phyloP scores from a whole-genome alignment of 2,888 invertebrate genomes.

The Netelia inedita region DNA sequence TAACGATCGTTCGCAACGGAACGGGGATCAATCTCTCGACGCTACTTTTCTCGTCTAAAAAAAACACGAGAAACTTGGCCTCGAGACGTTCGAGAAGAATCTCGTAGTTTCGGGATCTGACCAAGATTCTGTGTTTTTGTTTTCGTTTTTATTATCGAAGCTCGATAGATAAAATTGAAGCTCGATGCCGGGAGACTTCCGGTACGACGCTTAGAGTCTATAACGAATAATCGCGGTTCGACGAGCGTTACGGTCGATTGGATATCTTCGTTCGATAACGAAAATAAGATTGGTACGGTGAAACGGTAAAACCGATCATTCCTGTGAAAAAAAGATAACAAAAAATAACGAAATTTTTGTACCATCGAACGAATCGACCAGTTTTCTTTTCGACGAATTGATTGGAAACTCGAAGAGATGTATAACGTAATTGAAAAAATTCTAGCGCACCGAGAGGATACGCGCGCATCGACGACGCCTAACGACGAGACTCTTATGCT shows the following conservation, averaged over 20 bases:
- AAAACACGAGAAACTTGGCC: slow-evolving; percentile 21
- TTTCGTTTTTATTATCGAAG: background rate
- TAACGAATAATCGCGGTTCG: background rate
- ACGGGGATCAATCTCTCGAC: slow-evolving; percentile 44
- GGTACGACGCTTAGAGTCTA: background rate
- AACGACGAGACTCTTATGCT: slow-evolving; percentile 53
- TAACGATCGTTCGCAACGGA: slow-evolving; percentile 34
- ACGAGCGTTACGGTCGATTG: background rate
- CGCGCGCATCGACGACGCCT: slow-evolving; percentile 25
- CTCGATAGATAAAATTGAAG: background rate
- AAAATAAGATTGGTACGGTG: slow-evolving; percentile 1
- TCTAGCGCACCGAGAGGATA: slow-evolving; percentile 28
- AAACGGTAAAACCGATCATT: slow-evolving; percentile 23
- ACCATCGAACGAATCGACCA: background rate
- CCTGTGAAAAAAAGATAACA: background rate
- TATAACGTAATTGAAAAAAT: slow-evolving; percentile 54
- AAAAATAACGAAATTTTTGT: background rate
- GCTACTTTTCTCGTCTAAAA: slow-evolving; percentile 23
- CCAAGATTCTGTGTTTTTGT: background rate
- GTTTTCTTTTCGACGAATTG: background rate
- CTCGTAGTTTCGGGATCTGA: background rate
- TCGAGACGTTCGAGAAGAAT: background rate
- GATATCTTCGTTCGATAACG: background rate
- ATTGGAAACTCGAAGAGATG: slow-evolving; percentile 25
- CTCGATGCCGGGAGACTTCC: background rate